These are phyloP conservation scores for Sylvietta virens DNA, from an alignment of 2,113 vertebrate species.

Conservation along the genomic window DNA sequence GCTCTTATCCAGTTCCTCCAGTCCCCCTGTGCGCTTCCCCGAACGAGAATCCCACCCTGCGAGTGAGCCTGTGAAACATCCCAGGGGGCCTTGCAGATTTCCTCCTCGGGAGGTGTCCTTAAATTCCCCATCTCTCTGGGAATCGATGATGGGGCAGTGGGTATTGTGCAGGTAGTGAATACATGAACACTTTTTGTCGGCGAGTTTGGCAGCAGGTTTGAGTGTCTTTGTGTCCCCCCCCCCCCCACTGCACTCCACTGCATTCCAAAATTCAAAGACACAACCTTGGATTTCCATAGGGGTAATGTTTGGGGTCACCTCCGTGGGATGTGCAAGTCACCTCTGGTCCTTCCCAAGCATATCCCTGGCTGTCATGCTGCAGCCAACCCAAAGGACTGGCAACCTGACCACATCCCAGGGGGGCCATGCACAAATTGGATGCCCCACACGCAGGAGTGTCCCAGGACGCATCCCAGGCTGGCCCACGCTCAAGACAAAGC, in stretches of 20 bases:
- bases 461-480: not conserved
- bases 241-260: accelerated
- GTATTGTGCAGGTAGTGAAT: not conserved
- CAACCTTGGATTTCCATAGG: not conserved
- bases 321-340: not conserved
- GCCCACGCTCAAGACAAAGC: not conserved
- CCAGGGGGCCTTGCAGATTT: not conserved
- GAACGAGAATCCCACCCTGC: not conserved
- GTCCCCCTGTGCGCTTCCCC: not conserved
- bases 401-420: not conserved
- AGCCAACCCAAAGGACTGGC: not conserved
- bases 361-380: not conserved
- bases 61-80: not conserved
- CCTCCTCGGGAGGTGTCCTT: not conserved
- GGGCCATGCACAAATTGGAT: accelerated
- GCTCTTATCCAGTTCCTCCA: not conserved
- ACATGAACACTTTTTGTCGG: not conserved
- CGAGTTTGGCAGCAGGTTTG: not conserved
- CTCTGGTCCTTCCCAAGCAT: not conserved
- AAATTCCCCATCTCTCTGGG: not conserved
- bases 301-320: not conserved
- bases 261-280: not conserved
- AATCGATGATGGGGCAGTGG: not conserved
- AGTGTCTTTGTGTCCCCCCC: not conserved
- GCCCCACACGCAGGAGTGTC: accelerated